Evolutionary conservation across 2,113 vertebrate species (phyloP), one percentile per base, ranked within the genome.

Genomic region (Alosa alosa): DNA sequence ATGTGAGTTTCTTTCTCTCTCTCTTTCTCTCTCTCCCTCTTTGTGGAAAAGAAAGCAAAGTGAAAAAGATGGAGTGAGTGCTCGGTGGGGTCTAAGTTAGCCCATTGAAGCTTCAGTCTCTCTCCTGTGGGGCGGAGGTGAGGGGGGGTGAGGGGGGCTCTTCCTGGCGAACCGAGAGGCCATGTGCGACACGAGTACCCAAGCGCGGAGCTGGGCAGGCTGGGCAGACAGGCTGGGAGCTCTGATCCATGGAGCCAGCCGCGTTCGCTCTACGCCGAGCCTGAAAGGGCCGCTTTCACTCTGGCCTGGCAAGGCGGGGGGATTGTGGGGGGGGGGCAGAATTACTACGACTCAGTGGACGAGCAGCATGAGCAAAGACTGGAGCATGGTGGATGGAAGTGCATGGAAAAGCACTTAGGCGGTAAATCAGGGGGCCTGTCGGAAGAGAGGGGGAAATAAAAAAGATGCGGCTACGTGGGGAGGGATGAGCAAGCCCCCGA

Each of bases 351-450:
- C 72, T 36, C 13, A 17, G 72, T 3, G 72, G 72, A 36, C 13
- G 36, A 17, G 15, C 72, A 15, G 31, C 10, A 36, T 39, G 72
- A 92, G 91, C 90, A 91, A 90, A 90, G 78, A 86, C 83, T 85
- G 88, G 88, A 90, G 72, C 84, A 82, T 88, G 83, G 89, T 86
- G 22, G 90, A 89, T 84, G 84, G 84, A 86, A 81, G 84, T 75
- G 87, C 87, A 82, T 85, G 90, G 82, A 82, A 87, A 90, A 86
- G 82, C 46, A 86, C 64, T 88, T 49, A 84, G 72, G 86, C 46
- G 41, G 50, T 75, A 89, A 89, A 86, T 91, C 90, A 92, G 92
- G 89, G 91, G 90, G 57, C 50, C 46, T 45, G 9, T 36, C 25
- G n/a, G 60, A 6, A 72, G 64, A 60, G 20, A 55, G 52, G 4